Evolutionary conservation across 2,888 invertebrate genomes (phyloP), one percentile per base, ranked within the genome.

Genomic region (Lithophane leautieri): DNA sequence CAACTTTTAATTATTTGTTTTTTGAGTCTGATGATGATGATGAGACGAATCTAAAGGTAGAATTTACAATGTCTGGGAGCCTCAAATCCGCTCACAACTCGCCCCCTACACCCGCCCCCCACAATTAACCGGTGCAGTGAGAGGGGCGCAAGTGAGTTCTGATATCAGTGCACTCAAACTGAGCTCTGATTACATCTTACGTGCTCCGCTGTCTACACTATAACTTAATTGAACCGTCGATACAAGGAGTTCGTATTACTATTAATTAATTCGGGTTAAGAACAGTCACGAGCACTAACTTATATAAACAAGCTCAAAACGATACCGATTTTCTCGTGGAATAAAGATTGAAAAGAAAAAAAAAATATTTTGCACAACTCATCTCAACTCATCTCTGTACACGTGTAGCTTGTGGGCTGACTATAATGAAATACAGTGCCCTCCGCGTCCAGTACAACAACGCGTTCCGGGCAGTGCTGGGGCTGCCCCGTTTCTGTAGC

Each of bases 111-210:
- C 81, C 28, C 9, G 6, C 71, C 68, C 70, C 72, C 75, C 58
- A 85, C 89, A 92, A 92, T 93, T 91, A 93, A 92, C 89, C 76
- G 82, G 85, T 86, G 81, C 89, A 85, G 83, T 76, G 82, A 88
- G 89, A 88, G 85, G 81, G 85, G 84, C 79, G 86, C 86, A 84
- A 83, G 82, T 74, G 87, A 73, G 79, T 88, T 81, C 82, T 88
- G 91, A 93, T 92, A 92, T 91, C 91, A 90, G 89, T 91, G 91
- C 91, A 86, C 89, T 89, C 83, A 76, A 81, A 79, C 81, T 79
- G 73, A 84, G 78, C 86, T 89, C 86, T 89, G 91, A 92, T 93
- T 91, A 91, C 90, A 88, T 90, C 92, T 89, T 84, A 66, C 77
- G 79, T 72, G 72, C 67, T 70, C 78, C 25, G 42, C 34, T 72